Evolutionary conservation across 2,797 vertebrate species (phyloP), one percentile per base, ranked within the genome.

Genomic region (Epinephelus awoara): DNA sequence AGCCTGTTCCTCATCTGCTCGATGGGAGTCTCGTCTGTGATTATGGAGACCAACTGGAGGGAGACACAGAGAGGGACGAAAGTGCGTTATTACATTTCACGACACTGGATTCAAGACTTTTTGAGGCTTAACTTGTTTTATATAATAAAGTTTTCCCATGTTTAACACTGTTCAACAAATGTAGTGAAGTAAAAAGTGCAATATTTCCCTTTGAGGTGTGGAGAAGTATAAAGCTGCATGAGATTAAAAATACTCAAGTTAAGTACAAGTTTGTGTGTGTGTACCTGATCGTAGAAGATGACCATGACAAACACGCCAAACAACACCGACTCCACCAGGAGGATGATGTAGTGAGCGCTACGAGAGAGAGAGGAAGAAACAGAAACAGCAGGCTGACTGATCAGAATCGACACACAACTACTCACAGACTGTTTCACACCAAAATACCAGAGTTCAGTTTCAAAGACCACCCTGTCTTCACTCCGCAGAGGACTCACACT

Each of bases 271-370:
- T 29, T 55, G 46, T 34, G 42, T 49, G 12, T n/a, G 12, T 23
- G 15, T 77, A 97, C 96, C 96, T 97, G 96, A 80, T 97, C 96
- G 49, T 97, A 97, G 88, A 97, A 96, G 75, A 97, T 96, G 54
- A 97, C 96, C 83, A 93, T 95, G 75, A 96, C 96, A 27, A 97
- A 97, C 6, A 96, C 94, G 0, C 96, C 96, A 0, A 97, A 97
- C 80, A 97, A 68, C 69, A 96, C 92, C 0, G 96, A 96, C 91
- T 97, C 96, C 86, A 96, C 95, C 74, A 97, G 93, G 10, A 97
- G 90, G 83, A 96, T 95, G 85, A 97, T 95, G 89, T 96, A 96
- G 85, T 97, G 96, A 67, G 94, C 96, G 0, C 96, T 97, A 85
- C 66, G 57, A 51, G 50, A 29, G n/a, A n/a, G 27, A 64, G 9